Evolutionary conservation across 2,888 invertebrate genomes (phyloP).

Genomic region (Athripsodes cinereus): DNA sequence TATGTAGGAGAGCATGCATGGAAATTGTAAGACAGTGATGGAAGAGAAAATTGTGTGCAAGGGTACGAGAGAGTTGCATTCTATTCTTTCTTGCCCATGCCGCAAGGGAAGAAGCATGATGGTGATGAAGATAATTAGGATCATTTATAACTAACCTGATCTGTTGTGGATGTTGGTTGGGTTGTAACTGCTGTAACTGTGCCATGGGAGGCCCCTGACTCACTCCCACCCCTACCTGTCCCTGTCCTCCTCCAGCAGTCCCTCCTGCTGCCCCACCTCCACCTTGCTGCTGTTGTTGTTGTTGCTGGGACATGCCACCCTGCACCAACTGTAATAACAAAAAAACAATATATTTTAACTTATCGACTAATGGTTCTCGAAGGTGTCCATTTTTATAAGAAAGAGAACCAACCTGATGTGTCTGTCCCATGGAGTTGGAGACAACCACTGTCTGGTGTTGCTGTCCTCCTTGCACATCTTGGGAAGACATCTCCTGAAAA

Average conservation of each 20-base stretch:
- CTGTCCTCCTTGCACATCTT: slow-evolving; percentile 45
- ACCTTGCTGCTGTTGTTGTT: slow-evolving; percentile 3
- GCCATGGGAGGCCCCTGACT: slow-evolving; percentile 54
- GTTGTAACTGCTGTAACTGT: slow-evolving; percentile 61
- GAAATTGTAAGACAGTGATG: too few relatives aligned
- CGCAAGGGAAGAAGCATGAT: too few relatives aligned
- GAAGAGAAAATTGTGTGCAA: too few relatives aligned
- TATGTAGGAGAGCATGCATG: too few relatives aligned
- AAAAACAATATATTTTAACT: too few relatives aligned
- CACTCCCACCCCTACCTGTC: slow-evolving; percentile 1
- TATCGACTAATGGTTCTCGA: too few relatives aligned
- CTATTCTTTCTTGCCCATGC: too few relatives aligned
- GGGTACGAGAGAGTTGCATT: too few relatives aligned
- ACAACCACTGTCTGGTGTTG: slow-evolving; percentile 47
- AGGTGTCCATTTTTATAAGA: neutral
- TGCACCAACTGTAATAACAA: slow-evolving; percentile 9
- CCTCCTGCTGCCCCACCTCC: neutral
- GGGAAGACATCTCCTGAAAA: slow-evolving; percentile 31
- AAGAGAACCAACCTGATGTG: slow-evolving; percentile 38
- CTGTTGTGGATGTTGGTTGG: slow-evolving; percentile 56
- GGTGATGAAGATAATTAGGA: too few relatives aligned
- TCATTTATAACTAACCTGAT: slow-evolving; percentile 46
- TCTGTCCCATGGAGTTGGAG: slow-evolving; percentile 40
- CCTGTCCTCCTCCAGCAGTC: slow-evolving; percentile 3
- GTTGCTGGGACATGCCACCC: slow-evolving; percentile 19